phyloP scores from a whole-genome alignment of 2,113 vertebrate genomes.

The Eira barbara region DNA sequence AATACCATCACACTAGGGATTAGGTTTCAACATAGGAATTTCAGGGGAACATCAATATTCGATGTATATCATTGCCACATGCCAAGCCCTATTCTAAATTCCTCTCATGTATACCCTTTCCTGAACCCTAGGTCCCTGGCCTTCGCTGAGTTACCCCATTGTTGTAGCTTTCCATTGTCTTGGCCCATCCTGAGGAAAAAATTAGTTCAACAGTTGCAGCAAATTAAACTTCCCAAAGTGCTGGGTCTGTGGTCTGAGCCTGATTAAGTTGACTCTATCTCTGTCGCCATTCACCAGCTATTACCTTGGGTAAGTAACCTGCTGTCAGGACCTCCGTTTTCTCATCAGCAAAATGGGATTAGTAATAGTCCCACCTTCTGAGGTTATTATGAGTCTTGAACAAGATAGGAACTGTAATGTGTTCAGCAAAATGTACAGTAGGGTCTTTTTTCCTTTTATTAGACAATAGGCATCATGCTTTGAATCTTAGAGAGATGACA shows the following conservation, averaged over 20 bases:
- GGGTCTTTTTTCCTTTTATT: not conserved
- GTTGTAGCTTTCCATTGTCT: not conserved
- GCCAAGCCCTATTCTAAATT: not conserved
- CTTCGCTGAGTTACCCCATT: not conserved
- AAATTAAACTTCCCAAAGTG: not conserved
- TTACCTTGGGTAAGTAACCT: not conserved
- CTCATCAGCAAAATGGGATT: not conserved
- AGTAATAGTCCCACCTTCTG: not conserved
- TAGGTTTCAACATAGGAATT: not conserved
- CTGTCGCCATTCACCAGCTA: not conserved
- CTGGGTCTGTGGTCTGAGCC: not conserved
- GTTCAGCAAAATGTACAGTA: not conserved
- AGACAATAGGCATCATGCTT: not conserved
- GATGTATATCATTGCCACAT: no score
- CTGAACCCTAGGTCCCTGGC: not conserved
- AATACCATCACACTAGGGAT: not conserved
- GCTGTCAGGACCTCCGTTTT: not conserved
- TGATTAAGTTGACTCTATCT: not conserved
- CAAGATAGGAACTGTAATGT: not conserved
- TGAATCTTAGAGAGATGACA: not conserved
- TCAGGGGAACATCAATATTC: not conserved
- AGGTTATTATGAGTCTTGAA: not conserved
- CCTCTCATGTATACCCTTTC: not conserved
- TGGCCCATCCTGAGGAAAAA: not conserved
- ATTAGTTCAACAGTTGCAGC: not conserved